Base-by-base conservation (phyloP, 1,140 invertebrate genomes). In the Drosophila simulans region DNA sequence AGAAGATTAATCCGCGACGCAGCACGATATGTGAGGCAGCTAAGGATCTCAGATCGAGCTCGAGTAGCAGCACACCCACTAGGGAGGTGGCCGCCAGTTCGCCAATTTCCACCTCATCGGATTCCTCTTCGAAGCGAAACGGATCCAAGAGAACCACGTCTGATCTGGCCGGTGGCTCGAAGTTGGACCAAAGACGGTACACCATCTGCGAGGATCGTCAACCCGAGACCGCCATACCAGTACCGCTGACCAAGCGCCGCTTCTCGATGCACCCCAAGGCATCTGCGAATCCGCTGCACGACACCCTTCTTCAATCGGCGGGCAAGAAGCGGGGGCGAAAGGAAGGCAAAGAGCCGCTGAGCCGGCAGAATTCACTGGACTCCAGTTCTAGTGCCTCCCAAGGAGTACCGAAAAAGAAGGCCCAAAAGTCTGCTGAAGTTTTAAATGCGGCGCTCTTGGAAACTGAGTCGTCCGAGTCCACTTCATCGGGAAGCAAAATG, bases 231-330 rank as follows among this genome's bases (percentile, higher is more conserved):
- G n/a, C 42, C 11, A n/a, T 42, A 2, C n/a, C 54, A 1, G 13
- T 77, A 0, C 27, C 58, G 0, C 17, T 60, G 4, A 39, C 27
- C 42, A 73, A 59, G 25, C 76, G 76, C 5, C 74, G 75, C 27
- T 56, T 35, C 31, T 77, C 68, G 8, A 22, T 72, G 49, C 55
- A 77, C 48, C 74, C 76, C 31, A 78, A 79, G 55, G 55, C 75
- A 2, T 59, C 43, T 7, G 68, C 55, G 1, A 64, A 46, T 45
- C 48, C 62, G 0, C 22, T 77, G 13, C 39, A 51, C 1, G 46
- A n/a, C 7, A 42, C 49, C 49, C 49, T 54, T 0, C 15, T 22
- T 0, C 37, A 15, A 11, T 4, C 25, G 7, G 11, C 40, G 0
- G 46, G 11, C 22, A 59, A 65, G 4, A 77, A 72, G 43, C 20